Conservation (phyloP, 2,113 vertebrate species). For the Macquaria ambigua region DNA sequence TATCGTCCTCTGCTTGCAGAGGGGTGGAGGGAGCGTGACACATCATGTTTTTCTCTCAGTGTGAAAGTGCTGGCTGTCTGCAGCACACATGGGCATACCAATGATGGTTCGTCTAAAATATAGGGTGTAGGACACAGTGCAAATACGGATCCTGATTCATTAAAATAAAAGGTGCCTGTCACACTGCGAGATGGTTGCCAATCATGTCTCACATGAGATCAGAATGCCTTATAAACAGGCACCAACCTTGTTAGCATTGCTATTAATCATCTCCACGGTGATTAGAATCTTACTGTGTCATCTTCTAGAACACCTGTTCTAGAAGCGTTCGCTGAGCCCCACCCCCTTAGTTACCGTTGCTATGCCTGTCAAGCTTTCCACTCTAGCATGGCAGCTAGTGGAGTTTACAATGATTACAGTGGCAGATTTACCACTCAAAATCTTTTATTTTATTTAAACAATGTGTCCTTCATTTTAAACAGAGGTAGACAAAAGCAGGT, state of each 20-base stretch:
- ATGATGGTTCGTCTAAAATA: slow-evolving; percentile 40
- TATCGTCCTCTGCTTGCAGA: slow-evolving; percentile 65
- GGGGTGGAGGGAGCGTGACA: slow-evolving; percentile 50
- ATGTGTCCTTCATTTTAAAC: neutral
- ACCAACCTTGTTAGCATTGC: neutral
- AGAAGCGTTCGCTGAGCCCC: neutral
- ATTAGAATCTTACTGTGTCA: neutral
- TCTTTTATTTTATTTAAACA: neutral
- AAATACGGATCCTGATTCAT: slow-evolving; percentile 27
- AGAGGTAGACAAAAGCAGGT: neutral
- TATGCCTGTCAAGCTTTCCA: no score
- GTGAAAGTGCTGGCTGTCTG: slow-evolving; percentile 49
- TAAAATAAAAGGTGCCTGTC: slow-evolving; percentile 2
- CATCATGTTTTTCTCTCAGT: slow-evolving; percentile 58
- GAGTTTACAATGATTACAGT: no score
- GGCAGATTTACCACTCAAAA: neutral
- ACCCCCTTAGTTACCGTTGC: no score
- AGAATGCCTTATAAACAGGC: slow-evolving; percentile 19
- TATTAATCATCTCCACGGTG: neutral
- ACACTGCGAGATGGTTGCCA: slow-evolving; percentile 14
- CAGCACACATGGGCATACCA: slow-evolving; percentile 27
- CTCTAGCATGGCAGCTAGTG: no score
- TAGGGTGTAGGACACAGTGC: neutral
- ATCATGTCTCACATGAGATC: slow-evolving; percentile 16
- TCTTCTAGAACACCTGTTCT: neutral